A percentile compares a stretch with the other conserved stretches of the same genome.
Conservation (phyloP, 2,113 vertebrate genomes). For the Jaculus jaculus region DNA sequence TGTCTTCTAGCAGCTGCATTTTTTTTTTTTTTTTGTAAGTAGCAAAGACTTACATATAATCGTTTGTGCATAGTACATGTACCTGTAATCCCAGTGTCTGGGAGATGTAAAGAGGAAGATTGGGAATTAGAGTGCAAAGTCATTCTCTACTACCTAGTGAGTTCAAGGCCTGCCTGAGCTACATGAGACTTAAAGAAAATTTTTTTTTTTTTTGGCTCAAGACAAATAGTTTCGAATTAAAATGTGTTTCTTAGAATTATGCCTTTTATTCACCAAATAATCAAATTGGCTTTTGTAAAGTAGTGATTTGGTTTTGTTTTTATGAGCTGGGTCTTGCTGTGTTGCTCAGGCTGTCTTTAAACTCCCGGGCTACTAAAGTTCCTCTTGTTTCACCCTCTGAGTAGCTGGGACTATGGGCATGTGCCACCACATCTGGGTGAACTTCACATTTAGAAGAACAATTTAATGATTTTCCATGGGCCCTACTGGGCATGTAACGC, state of each 20-base stretch:
- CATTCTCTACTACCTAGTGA: background rate
- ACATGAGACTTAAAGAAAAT: background rate
- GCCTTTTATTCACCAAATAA: constrained; percentile 32
- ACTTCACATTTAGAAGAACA: background rate
- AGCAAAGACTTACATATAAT: constrained; percentile 38
- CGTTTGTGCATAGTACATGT: background rate
- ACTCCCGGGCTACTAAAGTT: background rate
- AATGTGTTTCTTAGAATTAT: constrained; percentile 41
- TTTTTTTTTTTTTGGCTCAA: constrained; percentile 20
- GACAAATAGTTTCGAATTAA: constrained; percentile 28
- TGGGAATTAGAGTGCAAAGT: background rate
- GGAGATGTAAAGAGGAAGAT: background rate
- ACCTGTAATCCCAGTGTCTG: background rate
- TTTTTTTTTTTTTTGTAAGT: constrained; percentile 51
- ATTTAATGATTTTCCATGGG: background rate
- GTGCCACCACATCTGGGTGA: background rate
- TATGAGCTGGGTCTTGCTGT: background rate
- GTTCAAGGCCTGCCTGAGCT: background rate
- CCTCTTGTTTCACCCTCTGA: background rate
- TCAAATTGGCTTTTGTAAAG: background rate
- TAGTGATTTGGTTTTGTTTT: background rate
- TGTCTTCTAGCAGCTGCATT: constrained; percentile 38
- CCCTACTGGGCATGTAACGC: background rate
- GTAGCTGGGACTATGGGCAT: background rate
- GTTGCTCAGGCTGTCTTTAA: background rate